These are phyloP conservation scores for Lampris incognitus DNA, from an alignment of 2,113 vertebrate genomes.

Conservation along the genomic window DNA sequence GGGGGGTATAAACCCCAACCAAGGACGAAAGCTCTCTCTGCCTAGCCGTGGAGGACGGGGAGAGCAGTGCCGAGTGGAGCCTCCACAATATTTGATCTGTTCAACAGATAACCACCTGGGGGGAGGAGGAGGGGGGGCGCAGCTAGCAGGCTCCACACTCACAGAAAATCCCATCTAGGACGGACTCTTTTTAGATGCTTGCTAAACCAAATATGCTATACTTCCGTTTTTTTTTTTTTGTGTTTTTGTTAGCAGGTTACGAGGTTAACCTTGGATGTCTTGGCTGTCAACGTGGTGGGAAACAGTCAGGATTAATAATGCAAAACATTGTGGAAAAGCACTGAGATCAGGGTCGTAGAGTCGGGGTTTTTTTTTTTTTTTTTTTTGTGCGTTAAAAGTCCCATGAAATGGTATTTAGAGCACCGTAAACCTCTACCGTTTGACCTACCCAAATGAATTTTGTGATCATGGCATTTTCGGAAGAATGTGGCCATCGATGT, in stretches of 20 bases:
- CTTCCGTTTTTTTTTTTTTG: constrained; percentile 4
- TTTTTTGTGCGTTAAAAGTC: no score
- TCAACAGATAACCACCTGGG: constrained; percentile 8
- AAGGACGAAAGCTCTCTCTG: not conserved
- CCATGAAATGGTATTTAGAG: no score
- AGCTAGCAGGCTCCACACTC: not conserved
- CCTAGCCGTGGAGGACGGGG: constrained; percentile 6
- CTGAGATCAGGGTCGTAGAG: no score
- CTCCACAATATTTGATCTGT: constrained; percentile 10
- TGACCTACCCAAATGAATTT: no score
- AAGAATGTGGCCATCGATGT: no score
- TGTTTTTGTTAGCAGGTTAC: constrained; percentile 23
- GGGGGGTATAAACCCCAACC: not conserved
- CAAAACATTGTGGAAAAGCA: not conserved
- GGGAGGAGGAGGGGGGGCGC: not conserved
- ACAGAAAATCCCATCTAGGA: not conserved
- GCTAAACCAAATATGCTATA: constrained; percentile 12
- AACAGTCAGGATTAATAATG: not conserved
- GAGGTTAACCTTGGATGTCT: constrained; percentile 2
- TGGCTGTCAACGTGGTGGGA: not conserved
- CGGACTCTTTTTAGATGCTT: constrained; percentile 12
- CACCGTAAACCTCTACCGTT: no score
- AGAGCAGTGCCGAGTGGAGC: constrained; percentile 15
- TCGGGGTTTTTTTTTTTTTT: no score
- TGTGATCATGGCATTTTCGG: no score